These are phyloP conservation scores for Brachionus calyciflorus DNA, from an alignment of 1,140 invertebrate genomes.

Conservation along the genomic window DNA sequence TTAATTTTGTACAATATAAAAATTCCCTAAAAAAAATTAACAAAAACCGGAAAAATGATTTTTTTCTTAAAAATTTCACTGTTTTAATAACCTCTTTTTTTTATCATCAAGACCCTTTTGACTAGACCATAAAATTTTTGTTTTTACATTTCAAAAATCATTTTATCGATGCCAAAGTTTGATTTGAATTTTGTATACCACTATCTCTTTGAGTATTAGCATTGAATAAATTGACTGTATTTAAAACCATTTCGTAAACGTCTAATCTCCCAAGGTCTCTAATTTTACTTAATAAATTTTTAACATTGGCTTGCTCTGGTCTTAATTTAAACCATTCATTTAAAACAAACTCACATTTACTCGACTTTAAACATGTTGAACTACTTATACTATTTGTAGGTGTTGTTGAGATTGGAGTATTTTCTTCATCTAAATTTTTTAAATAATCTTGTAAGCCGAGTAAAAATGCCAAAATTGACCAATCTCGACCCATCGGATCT, in stretches of 20 bases:
- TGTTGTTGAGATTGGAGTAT: background rate
- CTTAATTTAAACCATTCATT: slow-evolving; percentile 48
- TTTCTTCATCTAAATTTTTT: slow-evolving; percentile 61
- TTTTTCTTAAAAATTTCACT: no score
- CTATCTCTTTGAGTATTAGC: background rate
- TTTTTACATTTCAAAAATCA: no score
- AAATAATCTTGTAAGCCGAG: slow-evolving; percentile 67
- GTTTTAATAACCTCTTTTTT: no score
- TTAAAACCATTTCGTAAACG: slow-evolving; percentile 62
- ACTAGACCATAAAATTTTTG: no score
- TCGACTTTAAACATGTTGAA: background rate
- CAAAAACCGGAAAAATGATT: no score
- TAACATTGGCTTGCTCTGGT: slow-evolving; percentile 59
- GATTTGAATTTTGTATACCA: slow-evolving; percentile 45
- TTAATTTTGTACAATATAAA: no score
- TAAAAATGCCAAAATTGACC: slow-evolving; percentile 75
- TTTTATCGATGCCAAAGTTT: slow-evolving; percentile 35
- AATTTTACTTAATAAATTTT: slow-evolving; percentile 62
- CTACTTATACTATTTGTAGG: background rate
- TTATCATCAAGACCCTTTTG: no score
- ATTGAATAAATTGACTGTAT: slow-evolving; percentile 52
- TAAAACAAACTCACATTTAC: slow-evolving; percentile 7
- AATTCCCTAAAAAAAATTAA: no score
- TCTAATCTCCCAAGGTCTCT: slow-evolving; percentile 63
- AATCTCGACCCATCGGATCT: slow-evolving; percentile 75